Conservation (phyloP, 2,797 vertebrate genomes). For the Eulemur albifrons region DNA sequence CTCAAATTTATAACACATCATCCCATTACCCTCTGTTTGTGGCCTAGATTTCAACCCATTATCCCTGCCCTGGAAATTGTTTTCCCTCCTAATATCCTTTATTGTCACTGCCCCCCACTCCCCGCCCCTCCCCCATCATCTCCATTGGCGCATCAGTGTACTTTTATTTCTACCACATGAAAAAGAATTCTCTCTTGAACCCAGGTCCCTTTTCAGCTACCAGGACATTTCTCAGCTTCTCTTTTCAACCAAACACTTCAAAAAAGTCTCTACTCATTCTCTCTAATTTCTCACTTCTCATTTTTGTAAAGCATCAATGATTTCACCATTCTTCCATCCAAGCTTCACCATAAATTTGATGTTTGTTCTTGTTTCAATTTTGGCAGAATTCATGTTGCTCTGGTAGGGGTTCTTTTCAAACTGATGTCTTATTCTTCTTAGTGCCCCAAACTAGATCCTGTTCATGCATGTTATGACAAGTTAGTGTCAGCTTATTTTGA, state of each 20-base stretch:
- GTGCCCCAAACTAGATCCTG: no score
- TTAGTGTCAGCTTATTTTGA: no score
- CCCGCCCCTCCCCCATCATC: background rate
- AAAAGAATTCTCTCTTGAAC: background rate
- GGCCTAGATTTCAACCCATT: background rate
- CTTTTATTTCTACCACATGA: background rate
- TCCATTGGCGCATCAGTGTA: background rate
- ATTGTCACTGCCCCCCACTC: no score
- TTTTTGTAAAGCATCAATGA: background rate
- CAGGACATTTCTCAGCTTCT: background rate
- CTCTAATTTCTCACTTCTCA: background rate
- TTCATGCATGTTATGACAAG: no score
- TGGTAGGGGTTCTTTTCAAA: no score
- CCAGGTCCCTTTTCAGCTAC: background rate
- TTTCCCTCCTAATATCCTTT: background rate
- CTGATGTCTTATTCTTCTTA: no score
- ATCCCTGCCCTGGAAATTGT: background rate
- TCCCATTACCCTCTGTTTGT: background rate
- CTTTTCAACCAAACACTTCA: background rate
- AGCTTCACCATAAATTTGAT: no score
- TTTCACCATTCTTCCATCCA: no score
- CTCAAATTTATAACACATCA: background rate
- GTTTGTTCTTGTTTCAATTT: no score
- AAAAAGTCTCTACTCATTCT: background rate
- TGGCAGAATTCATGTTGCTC: no score